These are phyloP conservation scores for Tetrao urogallus DNA, from an alignment of 2,113 vertebrate genomes.

Conservation along the genomic window DNA sequence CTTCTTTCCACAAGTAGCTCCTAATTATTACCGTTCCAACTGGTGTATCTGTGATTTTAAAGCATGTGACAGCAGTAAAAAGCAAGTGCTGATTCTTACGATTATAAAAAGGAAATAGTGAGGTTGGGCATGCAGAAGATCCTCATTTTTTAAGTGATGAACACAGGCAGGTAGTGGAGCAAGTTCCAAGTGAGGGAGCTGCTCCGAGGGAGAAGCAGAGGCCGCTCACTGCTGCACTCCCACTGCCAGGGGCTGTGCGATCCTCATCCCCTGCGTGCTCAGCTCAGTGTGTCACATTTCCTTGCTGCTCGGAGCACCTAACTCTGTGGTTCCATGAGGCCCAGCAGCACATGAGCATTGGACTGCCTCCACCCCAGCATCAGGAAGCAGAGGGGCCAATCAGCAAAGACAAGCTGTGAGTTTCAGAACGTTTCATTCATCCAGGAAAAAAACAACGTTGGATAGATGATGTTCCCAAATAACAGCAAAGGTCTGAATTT, in stretches of 20 bases:
- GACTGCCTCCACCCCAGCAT: not conserved
- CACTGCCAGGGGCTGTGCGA: no score
- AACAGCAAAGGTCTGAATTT: not conserved
- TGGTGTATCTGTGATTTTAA: conserved; percentile 33
- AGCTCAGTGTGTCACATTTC: conserved; percentile 26
- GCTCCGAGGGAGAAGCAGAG: not conserved
- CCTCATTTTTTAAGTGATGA: not conserved
- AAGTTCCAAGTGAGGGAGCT: not conserved
- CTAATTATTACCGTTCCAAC: conserved; percentile 54
- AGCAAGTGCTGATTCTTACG: not conserved
- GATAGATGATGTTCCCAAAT: not conserved
- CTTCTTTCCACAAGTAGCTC: conserved; percentile 58
- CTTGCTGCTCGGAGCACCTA: not conserved
- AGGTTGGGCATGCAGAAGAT: not conserved
- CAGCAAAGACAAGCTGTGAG: not conserved
- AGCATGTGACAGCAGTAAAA: conserved; percentile 26
- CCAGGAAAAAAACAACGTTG: not conserved
- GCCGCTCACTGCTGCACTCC: not conserved
- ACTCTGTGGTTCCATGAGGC: conserved; percentile 6
- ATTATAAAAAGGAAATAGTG: not conserved
- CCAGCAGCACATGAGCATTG: not conserved
- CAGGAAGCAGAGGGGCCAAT: not conserved
- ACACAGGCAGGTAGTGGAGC: not conserved
- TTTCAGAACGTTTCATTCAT: not conserved
- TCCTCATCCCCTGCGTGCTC: no score